phyloP scores from a whole-genome alignment of 35 echinoderm and acorn worm genomes.

The Ophiothrix spiculata region DNA sequence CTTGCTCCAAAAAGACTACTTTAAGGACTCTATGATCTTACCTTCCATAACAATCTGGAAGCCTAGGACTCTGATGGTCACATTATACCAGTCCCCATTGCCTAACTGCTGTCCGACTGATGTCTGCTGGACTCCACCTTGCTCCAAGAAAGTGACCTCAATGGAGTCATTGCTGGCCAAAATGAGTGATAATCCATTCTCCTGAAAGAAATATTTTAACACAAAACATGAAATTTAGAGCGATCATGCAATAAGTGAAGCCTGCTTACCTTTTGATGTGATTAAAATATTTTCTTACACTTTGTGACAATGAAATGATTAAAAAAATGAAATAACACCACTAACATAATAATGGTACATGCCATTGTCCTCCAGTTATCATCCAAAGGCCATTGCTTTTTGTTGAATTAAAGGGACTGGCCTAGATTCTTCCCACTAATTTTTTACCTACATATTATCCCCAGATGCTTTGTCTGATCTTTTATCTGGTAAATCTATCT shows the following conservation, averaged over 20 bases:
- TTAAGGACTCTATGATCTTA: conserved; percentile 48
- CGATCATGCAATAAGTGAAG: not conserved
- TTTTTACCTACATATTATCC: too few species aligned
- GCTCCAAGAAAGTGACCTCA: conserved; percentile 52
- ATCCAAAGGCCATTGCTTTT: too few species aligned
- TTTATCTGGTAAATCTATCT: too few species aligned
- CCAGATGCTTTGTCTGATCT: too few species aligned
- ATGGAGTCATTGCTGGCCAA: conserved; percentile 63
- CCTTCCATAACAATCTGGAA: conserved; percentile 60
- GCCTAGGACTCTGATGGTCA: conserved; percentile 35
- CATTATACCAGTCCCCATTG: conserved; percentile 78
- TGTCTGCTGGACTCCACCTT: conserved; percentile 54
- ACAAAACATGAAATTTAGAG: not conserved
- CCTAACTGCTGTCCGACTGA: conserved; percentile 46
- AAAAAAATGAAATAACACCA: not conserved
- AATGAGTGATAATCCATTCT: conserved; percentile 63
- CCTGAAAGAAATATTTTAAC: conserved; percentile 36
- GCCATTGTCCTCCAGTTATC: too few species aligned
- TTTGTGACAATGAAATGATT: not conserved
- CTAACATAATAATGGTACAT: not conserved
- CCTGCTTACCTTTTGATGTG: not conserved
- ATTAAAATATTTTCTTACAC: not conserved
- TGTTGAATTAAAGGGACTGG: too few species aligned
- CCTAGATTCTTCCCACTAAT: too few species aligned
- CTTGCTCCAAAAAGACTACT: conserved; percentile 55